phyloP scores from a whole-genome alignment of 2,113 vertebrate genomes.

The Tachysurus vachellii region DNA sequence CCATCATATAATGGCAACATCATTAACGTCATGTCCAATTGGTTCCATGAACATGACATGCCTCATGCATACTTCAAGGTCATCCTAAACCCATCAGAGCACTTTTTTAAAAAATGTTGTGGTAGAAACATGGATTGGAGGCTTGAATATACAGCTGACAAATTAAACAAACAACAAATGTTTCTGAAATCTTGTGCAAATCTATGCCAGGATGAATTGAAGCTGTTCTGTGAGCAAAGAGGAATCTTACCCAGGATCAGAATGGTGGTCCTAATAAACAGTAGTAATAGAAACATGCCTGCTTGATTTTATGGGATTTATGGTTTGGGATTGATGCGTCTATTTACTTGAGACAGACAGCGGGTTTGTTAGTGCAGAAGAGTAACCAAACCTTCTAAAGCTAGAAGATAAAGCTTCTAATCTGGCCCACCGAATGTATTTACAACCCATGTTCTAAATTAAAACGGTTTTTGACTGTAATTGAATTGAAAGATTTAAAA shows the following conservation, averaged over 20 bases:
- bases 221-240: background rate
- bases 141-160: background rate
- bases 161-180: too few species aligned
- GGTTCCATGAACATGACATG: background rate
- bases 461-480: background rate
- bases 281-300: background rate
- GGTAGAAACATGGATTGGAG: background rate
- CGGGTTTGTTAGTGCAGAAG: background rate
- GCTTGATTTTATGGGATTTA: background rate
- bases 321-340: slow-evolving; percentile 1
- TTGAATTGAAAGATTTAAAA: background rate
- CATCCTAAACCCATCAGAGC: background rate
- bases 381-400: background rate
- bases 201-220: background rate
- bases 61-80: background rate
- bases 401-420: too few species aligned
- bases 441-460: background rate
- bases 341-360: background rate
- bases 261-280: background rate
- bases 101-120: background rate
- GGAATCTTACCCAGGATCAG: background rate
- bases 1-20: background rate
- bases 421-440: background rate
- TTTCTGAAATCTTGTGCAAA: background rate
- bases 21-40: background rate